These are phyloP conservation scores for Akabosia matsudoensis DNA, from an alignment of 1,140 invertebrate species.

Conservation along the genomic window DNA sequence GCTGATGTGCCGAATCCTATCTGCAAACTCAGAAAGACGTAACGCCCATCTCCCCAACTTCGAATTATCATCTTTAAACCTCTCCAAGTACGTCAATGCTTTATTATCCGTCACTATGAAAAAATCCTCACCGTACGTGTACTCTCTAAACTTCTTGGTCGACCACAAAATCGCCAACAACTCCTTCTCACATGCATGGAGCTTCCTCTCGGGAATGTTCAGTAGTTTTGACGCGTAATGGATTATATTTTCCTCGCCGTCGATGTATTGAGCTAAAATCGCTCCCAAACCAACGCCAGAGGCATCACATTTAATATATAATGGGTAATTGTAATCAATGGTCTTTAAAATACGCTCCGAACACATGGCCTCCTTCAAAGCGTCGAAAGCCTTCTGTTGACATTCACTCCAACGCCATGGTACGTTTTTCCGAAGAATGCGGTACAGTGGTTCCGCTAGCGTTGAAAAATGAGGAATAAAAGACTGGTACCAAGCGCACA, in stretches of 20 bases:
- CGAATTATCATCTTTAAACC: constrained; percentile 2
- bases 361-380: constrained; percentile 35
- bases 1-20: constrained; percentile 47
- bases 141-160: constrained; percentile 37
- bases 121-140: constrained; percentile 31
- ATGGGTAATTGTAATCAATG: constrained; percentile 3
- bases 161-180: constrained; percentile 35
- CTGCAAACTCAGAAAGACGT: constrained; percentile 34
- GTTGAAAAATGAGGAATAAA: constrained; percentile 37
- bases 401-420: constrained; percentile 38
- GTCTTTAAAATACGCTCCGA: neutral
- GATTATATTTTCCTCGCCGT: constrained; percentile 29
- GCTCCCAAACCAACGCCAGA: constrained; percentile 27
- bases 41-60: constrained; percentile 42
- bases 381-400: constrained; percentile 41
- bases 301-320: constrained; percentile 26
- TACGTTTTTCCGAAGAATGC: constrained; percentile 16
- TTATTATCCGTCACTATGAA: constrained; percentile 34
- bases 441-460: constrained; percentile 26
- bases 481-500: constrained; percentile 33
- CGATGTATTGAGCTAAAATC: constrained; percentile 20
- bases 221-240: constrained; percentile 30
- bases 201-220: constrained; percentile 24
- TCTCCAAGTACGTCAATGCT: constrained; percentile 31
- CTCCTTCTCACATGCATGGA: constrained; percentile 33